Percentiles rank a stretch among this genome's conserved stretches.
phyloP scores from a whole-genome alignment of 1,140 invertebrate genomes.

The Patella vulgata region DNA sequence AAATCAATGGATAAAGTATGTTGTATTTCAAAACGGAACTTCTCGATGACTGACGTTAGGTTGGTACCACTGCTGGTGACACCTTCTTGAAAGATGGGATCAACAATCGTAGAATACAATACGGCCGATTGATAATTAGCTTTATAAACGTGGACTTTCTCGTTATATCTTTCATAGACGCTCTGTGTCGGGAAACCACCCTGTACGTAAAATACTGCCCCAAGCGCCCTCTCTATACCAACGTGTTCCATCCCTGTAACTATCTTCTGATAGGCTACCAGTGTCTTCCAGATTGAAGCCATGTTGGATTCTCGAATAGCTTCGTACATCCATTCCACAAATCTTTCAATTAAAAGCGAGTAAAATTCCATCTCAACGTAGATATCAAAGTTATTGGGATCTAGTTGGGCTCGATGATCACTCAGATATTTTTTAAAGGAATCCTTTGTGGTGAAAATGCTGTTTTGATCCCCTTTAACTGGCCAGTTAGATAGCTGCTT shows the following conservation, averaged over 20 bases:
- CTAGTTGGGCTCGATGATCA: constrained; percentile 32
- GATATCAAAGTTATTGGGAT: constrained; percentile 31
- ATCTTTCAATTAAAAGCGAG: constrained; percentile 32
- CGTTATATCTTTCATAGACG: constrained; percentile 51
- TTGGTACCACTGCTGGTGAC: constrained; percentile 15
- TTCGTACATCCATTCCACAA: constrained; percentile 46
- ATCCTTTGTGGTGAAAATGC: constrained; percentile 40
- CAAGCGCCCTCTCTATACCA: constrained; percentile 49
- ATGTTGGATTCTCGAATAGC: constrained; percentile 42
- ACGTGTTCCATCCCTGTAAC: constrained; percentile 45
- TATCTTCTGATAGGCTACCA: constrained; percentile 53
- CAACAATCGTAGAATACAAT: constrained; percentile 26
- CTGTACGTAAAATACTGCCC: constrained; percentile 41
- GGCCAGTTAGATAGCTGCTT: constrained; percentile 48
- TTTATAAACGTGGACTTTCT: constrained; percentile 24
- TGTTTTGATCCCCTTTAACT: constrained; percentile 25
- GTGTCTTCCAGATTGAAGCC: constrained; percentile 47
- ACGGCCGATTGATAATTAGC: constrained; percentile 27
- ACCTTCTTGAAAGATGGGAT: constrained; percentile 2
- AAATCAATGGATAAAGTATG: constrained; percentile 3
- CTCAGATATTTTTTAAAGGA: constrained; percentile 35
- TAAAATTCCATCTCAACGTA: constrained; percentile 53
- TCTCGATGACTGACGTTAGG: constrained; percentile 23
- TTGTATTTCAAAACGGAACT: constrained; percentile 18
- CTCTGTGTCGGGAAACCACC: constrained; percentile 47